phyloP scores from a whole-genome alignment of 2,797 vertebrate species.

The Melanotaenia pygmaea region DNA sequence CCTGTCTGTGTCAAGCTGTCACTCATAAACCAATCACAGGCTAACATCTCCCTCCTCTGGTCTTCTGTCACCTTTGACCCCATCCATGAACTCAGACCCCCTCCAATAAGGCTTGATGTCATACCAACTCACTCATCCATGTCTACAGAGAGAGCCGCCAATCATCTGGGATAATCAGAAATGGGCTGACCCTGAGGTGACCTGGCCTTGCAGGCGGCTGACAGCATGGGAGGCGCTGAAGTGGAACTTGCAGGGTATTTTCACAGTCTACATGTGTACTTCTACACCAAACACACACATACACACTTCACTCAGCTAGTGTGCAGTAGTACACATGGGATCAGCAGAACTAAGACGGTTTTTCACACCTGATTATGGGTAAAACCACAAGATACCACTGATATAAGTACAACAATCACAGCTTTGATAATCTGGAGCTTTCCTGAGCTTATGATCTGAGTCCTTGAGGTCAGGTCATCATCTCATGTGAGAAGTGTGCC shows the following conservation, averaged over 20 bases:
- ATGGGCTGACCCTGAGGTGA: slow-evolving; percentile 68
- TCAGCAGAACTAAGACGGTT: neutral
- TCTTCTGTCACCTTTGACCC: slow-evolving; percentile 68
- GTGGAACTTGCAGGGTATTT: slow-evolving; percentile 63
- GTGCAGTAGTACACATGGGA: neutral
- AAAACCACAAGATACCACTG: neutral
- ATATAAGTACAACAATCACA: neutral
- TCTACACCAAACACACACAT: slow-evolving; percentile 14
- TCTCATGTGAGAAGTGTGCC: slow-evolving; percentile 11
- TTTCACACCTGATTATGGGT: neutral
- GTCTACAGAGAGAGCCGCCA: slow-evolving; percentile 70
- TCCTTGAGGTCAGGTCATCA: neutral
- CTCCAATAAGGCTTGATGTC: slow-evolving; percentile 77
- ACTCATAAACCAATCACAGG: slow-evolving; percentile 79
- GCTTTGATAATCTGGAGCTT: neutral
- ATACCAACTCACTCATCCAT: slow-evolving; percentile 62
- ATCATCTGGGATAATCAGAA: slow-evolving; percentile 79
- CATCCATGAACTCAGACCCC: slow-evolving; percentile 64
- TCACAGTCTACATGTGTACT: slow-evolving; percentile 29
- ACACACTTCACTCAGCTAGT: neutral
- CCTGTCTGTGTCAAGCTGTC: slow-evolving; percentile 65
- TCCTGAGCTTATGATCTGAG: neutral
- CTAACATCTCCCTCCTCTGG: slow-evolving; percentile 72
- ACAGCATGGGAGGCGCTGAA: slow-evolving; percentile 54
- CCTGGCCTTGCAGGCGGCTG: slow-evolving; percentile 63